Conservation (phyloP, 2,113 vertebrate species). For the Nymphicus hollandicus region DNA sequence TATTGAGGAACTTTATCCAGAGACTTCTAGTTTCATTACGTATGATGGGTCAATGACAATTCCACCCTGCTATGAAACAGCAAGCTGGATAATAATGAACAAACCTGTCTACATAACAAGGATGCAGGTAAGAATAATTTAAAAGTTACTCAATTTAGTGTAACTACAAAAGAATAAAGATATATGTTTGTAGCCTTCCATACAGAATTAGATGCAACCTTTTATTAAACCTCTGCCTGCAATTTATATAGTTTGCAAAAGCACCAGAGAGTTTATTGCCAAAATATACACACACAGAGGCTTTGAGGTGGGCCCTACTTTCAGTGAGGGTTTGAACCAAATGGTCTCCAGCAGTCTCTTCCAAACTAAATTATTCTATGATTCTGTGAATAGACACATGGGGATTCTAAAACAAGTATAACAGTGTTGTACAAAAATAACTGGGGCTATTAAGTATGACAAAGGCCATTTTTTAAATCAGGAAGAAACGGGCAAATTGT, state of each 20-base stretch:
- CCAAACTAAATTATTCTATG: background rate
- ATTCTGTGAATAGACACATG: background rate
- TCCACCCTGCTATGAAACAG: constrained; percentile 96
- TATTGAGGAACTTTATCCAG: constrained; percentile 96
- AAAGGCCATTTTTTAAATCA: background rate
- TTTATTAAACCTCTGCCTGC: background rate
- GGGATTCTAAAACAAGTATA: background rate
- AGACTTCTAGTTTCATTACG: constrained; percentile 95
- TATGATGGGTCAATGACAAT: constrained; percentile 98
- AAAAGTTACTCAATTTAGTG: background rate
- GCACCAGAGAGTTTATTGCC: background rate
- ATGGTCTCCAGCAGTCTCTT: background rate
- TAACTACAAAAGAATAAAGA: background rate
- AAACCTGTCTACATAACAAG: constrained; percentile 98
- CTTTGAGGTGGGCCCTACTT: background rate
- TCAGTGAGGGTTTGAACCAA: background rate
- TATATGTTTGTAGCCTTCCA: background rate
- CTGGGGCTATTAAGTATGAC: background rate
- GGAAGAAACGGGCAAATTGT: background rate
- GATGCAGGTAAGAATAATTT: constrained; percentile 88
- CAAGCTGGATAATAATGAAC: constrained; percentile 99
- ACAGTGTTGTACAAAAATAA: background rate
- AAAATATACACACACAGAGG: background rate
- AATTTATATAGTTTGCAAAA: background rate
- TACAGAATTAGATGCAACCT: background rate